Conservation (phyloP, 2,113 vertebrate genomes). For the Tretioscincus oriximinensis region DNA sequence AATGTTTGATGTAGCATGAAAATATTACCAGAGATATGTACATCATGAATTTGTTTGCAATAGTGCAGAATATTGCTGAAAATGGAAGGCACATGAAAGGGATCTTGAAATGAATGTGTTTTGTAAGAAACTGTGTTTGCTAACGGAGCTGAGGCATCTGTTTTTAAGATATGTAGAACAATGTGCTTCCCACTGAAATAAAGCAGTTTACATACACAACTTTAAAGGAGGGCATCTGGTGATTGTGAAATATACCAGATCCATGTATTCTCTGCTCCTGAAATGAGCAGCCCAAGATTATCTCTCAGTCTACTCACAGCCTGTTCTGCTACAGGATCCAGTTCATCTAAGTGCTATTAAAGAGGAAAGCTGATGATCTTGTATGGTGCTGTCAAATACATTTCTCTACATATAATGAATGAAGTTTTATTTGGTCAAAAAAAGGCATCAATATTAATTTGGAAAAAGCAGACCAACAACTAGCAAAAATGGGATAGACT, state of each 20-base stretch:
- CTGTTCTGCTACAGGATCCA: background rate
- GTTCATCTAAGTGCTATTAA: background rate
- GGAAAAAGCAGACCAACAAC: no score
- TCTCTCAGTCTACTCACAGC: background rate
- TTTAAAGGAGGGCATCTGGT: conserved; percentile 6
- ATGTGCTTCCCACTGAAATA: conserved; percentile 7
- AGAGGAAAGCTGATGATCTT: background rate
- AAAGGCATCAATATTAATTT: no score
- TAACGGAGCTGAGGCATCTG: background rate
- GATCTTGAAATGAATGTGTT: background rate
- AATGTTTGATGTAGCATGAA: background rate
- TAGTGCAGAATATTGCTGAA: background rate
- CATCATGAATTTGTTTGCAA: background rate
- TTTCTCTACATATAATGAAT: background rate
- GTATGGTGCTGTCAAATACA: no score
- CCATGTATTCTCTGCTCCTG: background rate
- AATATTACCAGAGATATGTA: background rate
- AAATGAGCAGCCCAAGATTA: background rate
- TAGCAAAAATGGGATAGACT: no score
- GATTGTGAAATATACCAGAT: conserved; percentile 19
- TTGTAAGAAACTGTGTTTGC: background rate
- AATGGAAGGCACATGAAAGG: background rate
- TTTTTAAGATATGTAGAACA: background rate
- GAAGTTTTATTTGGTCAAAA: no score
- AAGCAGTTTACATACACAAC: conserved; percentile 16